phyloP scores from a whole-genome alignment of 2,113 vertebrate species.

The Centropus unirufus region DNA sequence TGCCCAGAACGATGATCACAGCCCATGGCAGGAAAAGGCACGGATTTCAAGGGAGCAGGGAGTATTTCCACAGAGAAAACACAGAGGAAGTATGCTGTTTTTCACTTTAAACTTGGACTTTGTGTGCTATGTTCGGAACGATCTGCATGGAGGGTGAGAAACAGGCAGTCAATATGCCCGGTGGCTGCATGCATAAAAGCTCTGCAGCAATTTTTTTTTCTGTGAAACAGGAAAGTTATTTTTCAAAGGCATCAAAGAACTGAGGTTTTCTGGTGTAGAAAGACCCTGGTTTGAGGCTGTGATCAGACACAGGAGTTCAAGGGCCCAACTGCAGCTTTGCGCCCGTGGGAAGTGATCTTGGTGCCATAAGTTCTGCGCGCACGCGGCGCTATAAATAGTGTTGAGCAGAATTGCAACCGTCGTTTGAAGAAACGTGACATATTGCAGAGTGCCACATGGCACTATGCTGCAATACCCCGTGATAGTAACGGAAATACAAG shows the following conservation, averaged over 20 bases:
- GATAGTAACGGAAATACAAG: neutral
- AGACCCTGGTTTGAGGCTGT: neutral
- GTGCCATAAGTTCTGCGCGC: neutral
- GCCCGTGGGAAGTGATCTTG: neutral
- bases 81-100: accelerated
- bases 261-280: neutral
- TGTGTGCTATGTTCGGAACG: neutral
- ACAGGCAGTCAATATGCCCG: accelerated
- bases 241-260: neutral
- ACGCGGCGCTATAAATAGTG: neutral
- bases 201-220: neutral
- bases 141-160: neutral
- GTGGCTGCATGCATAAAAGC: accelerated
- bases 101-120: neutral
- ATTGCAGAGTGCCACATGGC: neutral
- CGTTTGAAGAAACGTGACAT: neutral
- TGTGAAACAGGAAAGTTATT: neutral
- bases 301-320: neutral
- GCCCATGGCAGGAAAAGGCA: neutral
- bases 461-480: neutral
- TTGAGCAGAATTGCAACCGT: neutral
- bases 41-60: accelerated
- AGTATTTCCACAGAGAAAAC: neutral
- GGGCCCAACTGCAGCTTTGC: accelerated
- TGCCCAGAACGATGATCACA: neutral